Percentiles rank a stretch among this genome's conserved stretches.
These are phyloP conservation scores for Mionectes olivaceus DNA, from an alignment of 2,797 vertebrate genomes.

Conservation along the genomic window DNA sequence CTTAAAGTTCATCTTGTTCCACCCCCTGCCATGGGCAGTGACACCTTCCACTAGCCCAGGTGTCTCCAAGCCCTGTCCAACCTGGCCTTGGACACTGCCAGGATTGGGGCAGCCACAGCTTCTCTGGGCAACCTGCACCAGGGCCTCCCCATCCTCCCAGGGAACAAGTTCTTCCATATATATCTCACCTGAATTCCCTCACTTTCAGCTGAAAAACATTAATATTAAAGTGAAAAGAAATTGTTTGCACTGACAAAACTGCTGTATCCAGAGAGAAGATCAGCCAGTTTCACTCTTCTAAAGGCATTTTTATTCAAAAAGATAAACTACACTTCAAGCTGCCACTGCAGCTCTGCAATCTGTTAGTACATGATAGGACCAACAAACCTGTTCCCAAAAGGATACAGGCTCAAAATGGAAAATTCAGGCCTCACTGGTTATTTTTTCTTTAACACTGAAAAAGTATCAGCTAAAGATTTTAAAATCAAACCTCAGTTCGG, in stretches of 20 bases:
- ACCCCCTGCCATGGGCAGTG: not conserved
- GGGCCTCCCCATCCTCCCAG: not conserved
- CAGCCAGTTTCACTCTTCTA: not conserved
- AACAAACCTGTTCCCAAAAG: conserved; percentile 16
- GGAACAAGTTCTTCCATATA: not conserved
- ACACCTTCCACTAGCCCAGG: not conserved
- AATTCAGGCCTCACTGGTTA: not conserved
- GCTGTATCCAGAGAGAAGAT: not conserved
- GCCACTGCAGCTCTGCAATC: conserved; percentile 7
- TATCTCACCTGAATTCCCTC: not conserved
- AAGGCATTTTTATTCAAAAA: not conserved
- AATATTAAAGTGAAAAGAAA: not conserved
- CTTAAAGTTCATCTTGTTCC: not conserved
- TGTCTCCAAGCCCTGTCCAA: not conserved
- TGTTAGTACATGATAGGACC: not conserved
- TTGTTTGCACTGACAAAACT: not conserved
- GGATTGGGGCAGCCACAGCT: not conserved
- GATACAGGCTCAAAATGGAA: not conserved
- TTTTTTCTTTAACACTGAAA: not conserved
- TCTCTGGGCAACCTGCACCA: not conserved
- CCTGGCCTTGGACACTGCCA: not conserved
- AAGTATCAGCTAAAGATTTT: not conserved
- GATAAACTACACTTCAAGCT: not conserved
- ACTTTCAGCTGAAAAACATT: not conserved
- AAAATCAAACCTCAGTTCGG: not conserved